Evolutionary conservation across 2,888 invertebrate genomes (phyloP), one percentile per base, ranked within the genome.

Genomic region (Parelbella ahira): DNA sequence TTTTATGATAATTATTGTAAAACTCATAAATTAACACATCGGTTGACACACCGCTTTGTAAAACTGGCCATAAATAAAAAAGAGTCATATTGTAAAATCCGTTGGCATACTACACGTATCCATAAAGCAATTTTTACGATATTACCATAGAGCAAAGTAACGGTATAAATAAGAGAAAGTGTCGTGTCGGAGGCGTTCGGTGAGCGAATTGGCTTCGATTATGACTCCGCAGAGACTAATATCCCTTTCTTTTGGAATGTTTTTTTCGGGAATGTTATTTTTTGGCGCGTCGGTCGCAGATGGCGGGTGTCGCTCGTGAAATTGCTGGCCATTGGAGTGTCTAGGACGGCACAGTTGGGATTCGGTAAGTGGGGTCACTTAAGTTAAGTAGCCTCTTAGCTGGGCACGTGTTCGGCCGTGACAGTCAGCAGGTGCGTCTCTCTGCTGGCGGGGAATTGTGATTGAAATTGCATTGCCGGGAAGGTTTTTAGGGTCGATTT

Each of bases 171-270:
- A 80, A 79, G 75, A 64, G 49, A 63, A 74, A 72, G 66, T 75
- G 77, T 75, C 76, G 71, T 72, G 76, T 72, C 60, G 68, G 68
- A 55, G n/a, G 58, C 71, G 68, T 68, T 72, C 70, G 72, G 77
- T 71, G 73, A 68, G 72, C 69, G 87, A 73, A 88, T 88, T 86
- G 87, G 79, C 76, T 81, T 86, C 82, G 86, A 88, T 86, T 81
- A 88, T 83, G 60, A 84, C 70, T 58, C 88, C 88, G 62, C 68
- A 71, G 88, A 87, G 88, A 88, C 79, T 84, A 86, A 88, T 88
- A 88, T 81, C 75, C 81, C 66, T 79, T 81, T 81, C 81, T 80
- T 82, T 80, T 61, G 70, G 68, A 82, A 81, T 81, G 83, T 80
- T 80, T 82, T 74, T 68, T 80, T 71, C 70, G 78, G 72, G 71